Evolutionary conservation across 2,888 invertebrate species (phyloP).

Genomic region (Leptura quadrifasciata): DNA sequence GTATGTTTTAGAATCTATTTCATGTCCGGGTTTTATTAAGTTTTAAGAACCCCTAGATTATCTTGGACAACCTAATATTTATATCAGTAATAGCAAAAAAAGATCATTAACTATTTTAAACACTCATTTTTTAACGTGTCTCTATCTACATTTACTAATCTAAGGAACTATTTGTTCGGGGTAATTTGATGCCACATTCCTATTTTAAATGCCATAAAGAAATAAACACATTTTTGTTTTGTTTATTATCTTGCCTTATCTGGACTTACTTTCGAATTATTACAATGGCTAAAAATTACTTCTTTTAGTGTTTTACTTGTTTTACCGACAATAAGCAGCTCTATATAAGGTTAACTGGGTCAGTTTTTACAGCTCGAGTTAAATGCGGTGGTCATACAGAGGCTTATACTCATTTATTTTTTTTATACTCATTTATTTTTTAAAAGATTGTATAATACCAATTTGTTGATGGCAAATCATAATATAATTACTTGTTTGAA

Average conservation of each 20-base stretch:
- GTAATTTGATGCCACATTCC: neutral
- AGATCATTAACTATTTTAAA: no score
- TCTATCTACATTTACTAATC: neutral
- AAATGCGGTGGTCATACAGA: constrained; percentile 16
- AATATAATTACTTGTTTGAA: neutral
- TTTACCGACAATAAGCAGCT: neutral
- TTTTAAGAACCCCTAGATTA: no score
- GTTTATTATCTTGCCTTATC: neutral
- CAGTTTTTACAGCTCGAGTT: neutral
- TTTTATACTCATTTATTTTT: neutral
- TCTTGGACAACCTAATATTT: no score
- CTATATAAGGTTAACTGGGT: constrained; percentile 27
- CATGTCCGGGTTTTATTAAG: no score
- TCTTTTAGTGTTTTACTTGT: constrained; percentile 29
- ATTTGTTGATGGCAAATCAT: neutral
- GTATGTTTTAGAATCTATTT: no score
- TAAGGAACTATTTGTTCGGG: neutral
- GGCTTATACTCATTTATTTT: neutral
- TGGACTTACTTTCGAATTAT: constrained; percentile 26
- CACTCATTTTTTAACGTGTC: neutral
- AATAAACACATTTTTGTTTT: neutral
- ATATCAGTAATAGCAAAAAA: no score
- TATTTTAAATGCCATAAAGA: neutral
- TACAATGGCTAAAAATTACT: constrained; percentile 25
- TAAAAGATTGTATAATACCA: neutral